A percentile compares a stretch with the other conserved stretches of the same genome.
phyloP scores from a whole-genome alignment of 2,888 invertebrate species.

The Rhagonycha fulva region DNA sequence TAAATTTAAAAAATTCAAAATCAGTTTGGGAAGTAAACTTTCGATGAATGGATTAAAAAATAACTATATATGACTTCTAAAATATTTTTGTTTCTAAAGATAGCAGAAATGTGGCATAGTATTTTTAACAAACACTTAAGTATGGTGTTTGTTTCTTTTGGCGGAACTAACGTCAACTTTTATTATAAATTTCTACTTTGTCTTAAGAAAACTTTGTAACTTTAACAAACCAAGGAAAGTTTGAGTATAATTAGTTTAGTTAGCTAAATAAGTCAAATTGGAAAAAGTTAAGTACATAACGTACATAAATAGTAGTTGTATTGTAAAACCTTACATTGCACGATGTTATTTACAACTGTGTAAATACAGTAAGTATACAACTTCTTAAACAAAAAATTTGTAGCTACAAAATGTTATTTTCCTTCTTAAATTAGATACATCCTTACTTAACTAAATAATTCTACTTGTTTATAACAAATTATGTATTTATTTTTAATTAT shows the following conservation, averaged over 20 bases:
- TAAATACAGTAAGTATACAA: neutral
- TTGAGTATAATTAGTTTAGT: neutral
- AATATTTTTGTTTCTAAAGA: too few relatives aligned
- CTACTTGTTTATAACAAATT: neutral
- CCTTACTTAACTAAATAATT: neutral
- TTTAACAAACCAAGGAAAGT: neutral
- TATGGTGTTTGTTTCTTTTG: neutral
- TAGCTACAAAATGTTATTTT: neutral
- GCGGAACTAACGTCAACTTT: neutral
- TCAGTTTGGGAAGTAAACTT: too few relatives aligned
- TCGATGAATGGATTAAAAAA: too few relatives aligned
- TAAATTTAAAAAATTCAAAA: too few relatives aligned
- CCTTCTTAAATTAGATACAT: neutral
- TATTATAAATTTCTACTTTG: neutral
- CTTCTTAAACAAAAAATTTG: neutral
- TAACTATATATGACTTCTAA: too few relatives aligned
- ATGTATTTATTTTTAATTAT: neutral
- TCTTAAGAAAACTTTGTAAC: neutral
- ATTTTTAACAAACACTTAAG: neutral
- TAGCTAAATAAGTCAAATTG: slow-evolving; percentile 2
- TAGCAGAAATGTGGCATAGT: neutral
- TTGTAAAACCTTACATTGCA: neutral
- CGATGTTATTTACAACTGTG: neutral
- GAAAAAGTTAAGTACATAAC: neutral
- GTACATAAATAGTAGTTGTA: neutral